Evolutionary conservation across 92 coral and sea anemone genomes (phyloP), one percentile per base, ranked within the genome.

Genomic region (Ricordea florida): DNA sequence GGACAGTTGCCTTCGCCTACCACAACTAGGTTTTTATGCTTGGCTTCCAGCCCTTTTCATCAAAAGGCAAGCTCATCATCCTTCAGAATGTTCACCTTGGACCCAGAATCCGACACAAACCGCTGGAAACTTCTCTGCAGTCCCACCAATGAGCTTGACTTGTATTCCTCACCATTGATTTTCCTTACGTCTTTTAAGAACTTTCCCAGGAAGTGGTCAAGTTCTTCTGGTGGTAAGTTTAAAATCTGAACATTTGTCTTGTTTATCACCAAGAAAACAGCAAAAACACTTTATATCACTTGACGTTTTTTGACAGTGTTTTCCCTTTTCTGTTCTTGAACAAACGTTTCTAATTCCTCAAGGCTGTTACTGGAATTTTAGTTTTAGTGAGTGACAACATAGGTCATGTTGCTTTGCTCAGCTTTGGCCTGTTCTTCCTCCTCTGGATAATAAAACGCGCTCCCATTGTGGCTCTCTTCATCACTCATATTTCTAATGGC

Each of bases 11-110:
- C 70, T 60, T 74, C 61, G 76, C 76, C 76, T 68, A 48, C 51
- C 64, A 32, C 52, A 52, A 55, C 55, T 28, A 79, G 78, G 62
- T 79, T 68, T 68, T 79, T 79, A 42, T 72, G 71, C 75, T 79
- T 79, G 65, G 85, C 79, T 52, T 69, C 86, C 71, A 80, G 71
- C 70, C 60, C 79, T 60, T 80, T 69, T 60, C 86, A 50, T 57
- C 66, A 69, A 33, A 70, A 69, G 15, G 79, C 65, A 64, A 77
- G 52, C 75, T 52, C 83, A 47, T 77, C 74, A 34, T 64, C 83
- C 83, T 77, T 77, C 50, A 76, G 74, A 60, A 76, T 76, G 70
- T 76, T 76, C 63, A 47, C 51, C 74, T 76, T 63, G 38, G 76
- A 78, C 32, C 50, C 61, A 43, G 41, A 53, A 52, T 43, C 71